These are phyloP conservation scores for Drosophila grimshawi DNA, from an alignment of 1,140 invertebrate species.

Conservation along the genomic window DNA sequence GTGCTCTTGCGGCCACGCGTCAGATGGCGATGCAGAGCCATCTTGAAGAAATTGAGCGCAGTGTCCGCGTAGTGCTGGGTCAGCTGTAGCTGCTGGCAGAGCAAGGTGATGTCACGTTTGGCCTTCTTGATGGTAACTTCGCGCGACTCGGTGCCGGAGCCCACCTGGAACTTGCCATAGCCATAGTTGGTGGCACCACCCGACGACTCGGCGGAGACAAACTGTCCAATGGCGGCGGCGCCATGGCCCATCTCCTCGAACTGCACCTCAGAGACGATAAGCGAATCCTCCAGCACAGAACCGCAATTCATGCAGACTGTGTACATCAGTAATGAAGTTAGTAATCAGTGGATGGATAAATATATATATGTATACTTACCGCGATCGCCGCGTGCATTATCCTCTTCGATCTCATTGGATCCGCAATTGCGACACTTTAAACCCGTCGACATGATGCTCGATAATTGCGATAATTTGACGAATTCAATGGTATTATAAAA, in stretches of 20 bases:
- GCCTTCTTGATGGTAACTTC: conserved; percentile 96
- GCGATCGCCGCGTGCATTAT: conserved; percentile 94
- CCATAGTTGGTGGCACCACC: conserved; percentile 91
- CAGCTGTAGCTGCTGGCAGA: conserved; percentile 92
- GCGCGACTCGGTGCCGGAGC: conserved; percentile 93
- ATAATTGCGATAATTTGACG: background rate
- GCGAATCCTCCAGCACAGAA: conserved; percentile 96
- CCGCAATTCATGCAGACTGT: conserved; percentile 97
- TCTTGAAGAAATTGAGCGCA: conserved; percentile 98
- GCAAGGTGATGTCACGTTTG: conserved; percentile 90
- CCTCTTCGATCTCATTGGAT: conserved; percentile 96
- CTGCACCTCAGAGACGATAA: conserved; percentile 98
- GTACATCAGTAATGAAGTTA: no score
- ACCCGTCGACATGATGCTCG: conserved; percentile 69
- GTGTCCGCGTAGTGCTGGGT: conserved; percentile 97
- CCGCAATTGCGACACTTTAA: conserved; percentile 95
- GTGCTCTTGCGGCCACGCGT: conserved; percentile 95
- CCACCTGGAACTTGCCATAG: conserved; percentile 92
- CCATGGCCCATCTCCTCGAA: conserved; percentile 97
- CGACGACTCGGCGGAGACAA: conserved; percentile 94
- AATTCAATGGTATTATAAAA: conserved; percentile 2
- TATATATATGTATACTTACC: conserved; percentile 32
- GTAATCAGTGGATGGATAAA: background rate
- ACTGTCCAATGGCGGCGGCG: conserved; percentile 94
- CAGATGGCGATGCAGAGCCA: conserved; percentile 94